Base-by-base conservation (phyloP, 2,113 vertebrate species). In the Copsychus sechellarum region DNA sequence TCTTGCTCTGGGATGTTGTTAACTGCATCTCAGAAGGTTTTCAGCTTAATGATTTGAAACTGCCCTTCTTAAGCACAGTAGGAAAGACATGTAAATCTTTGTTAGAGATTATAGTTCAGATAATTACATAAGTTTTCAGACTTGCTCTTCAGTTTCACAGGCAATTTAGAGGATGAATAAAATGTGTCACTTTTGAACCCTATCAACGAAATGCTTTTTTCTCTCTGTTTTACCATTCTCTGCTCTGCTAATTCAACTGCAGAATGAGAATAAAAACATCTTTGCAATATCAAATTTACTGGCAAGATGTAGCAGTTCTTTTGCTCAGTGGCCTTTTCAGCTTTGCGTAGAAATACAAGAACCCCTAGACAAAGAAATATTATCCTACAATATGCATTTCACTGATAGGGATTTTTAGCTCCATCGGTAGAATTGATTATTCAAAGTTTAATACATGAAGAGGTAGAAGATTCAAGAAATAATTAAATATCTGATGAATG, bases 121-220 rank as follows among this genome's bases (percentile, higher is more conserved):
- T 93, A 93, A 95, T 94, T 92, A 84, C 60, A 74, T 53, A 92
- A 95, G 64, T 93, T 93, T 95, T 81, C 86, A 91, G 69, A 45
- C 34, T 88, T 90, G 76, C 43, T 94, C 67, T 95, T 94, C 88
- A 81, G 94, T 91, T 81, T 96, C 77, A 97, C 91, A 89, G 81
- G 69, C 71, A 90, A 94, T 92, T 91, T 86, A 61, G 28, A 83
- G 34, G 38, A 92, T 31, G 14, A 88, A 60, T 69, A 78, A 93
- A 92, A 91, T 40, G 19, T 62, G 80, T 64, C 81, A 67, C 72
- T 86, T 81, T 31, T 84, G 77, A 93, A 86, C 72, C 29, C n/a
- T 71, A 71, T 47, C 48, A 89, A 78, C 69, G 23, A 89, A 90
- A 64, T 56, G 34, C 2, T 64, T 86, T 85, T 74, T 82, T 53